Percentiles rank a stretch among this genome's conserved stretches.
Conservation (phyloP, 2,888 invertebrate species). For the Chelonus formosanus region DNA sequence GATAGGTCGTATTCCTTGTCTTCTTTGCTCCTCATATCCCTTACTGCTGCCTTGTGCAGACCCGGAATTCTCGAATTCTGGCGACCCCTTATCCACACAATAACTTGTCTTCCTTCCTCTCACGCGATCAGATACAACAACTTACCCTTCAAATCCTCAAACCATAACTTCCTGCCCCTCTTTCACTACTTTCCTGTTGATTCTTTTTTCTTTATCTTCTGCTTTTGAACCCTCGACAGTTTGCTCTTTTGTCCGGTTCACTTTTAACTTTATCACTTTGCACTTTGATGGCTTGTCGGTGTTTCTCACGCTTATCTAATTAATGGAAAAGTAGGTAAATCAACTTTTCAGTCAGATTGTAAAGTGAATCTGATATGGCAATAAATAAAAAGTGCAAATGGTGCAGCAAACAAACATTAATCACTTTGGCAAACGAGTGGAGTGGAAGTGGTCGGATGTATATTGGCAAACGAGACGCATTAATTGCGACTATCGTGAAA, state of each 20-base stretch:
- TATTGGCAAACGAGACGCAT: slow-evolving; percentile 32
- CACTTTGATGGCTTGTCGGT: too few relatives aligned
- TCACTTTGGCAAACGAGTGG: slow-evolving; percentile 14
- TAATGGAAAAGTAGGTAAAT: neutral
- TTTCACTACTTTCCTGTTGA: slow-evolving; percentile 9
- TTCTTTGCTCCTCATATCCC: neutral
- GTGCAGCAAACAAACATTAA: slow-evolving; percentile 12
- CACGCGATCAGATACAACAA: neutral
- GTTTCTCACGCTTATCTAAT: neutral
- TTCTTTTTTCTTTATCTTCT: slow-evolving; percentile 28
- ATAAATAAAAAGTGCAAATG: slow-evolving; percentile 15
- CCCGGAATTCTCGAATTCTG: slow-evolving; percentile 14
- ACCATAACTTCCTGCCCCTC: slow-evolving; percentile 17
- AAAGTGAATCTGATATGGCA: slow-evolving; percentile 9
- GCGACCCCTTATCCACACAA: slow-evolving; percentile 1
- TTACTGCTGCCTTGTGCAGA: too few relatives aligned
- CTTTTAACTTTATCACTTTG: too few relatives aligned
- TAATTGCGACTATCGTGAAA: slow-evolving; percentile 25
- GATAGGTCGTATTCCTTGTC: neutral
- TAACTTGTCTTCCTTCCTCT: too few relatives aligned
- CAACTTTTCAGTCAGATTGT: neutral
- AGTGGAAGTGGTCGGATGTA: slow-evolving; percentile 11
- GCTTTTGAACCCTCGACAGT: slow-evolving; percentile 6
- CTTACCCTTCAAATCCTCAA: slow-evolving; percentile 14
- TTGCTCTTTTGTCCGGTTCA: too few relatives aligned